Conservation (phyloP, 1,140 invertebrate genomes). For the Yoshiicerus persimilis region DNA sequence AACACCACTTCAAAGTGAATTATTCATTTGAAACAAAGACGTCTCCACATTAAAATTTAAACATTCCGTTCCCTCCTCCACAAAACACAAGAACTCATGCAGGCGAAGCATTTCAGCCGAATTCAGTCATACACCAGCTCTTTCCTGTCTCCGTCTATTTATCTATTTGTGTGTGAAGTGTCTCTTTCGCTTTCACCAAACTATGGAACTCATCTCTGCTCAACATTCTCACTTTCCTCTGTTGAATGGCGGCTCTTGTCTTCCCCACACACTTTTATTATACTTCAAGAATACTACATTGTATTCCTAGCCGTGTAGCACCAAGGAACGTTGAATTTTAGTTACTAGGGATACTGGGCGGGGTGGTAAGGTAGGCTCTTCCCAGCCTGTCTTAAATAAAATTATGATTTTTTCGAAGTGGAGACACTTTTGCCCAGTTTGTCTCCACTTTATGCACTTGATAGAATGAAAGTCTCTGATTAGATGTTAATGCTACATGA, state of each 20-base stretch:
- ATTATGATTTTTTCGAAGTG: too few species aligned
- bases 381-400: too few species aligned
- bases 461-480: too few species aligned
- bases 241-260: too few species aligned
- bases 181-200: not conserved
- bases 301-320: too few species aligned
- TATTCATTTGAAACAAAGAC: constrained; percentile 44
- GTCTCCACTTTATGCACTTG: too few species aligned
- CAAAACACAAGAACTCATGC: not conserved
- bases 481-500: too few species aligned
- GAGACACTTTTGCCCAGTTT: too few species aligned
- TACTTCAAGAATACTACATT: too few species aligned
- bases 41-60: constrained; percentile 36
- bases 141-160: not conserved
- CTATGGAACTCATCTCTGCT: not conserved
- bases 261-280: not conserved
- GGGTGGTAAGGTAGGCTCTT: too few species aligned
- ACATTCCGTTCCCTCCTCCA: not conserved
- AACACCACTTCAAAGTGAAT: constrained; percentile 45
- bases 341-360: too few species aligned
- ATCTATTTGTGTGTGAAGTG: not conserved
- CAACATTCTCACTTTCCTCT: not conserved
- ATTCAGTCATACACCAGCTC: not conserved
- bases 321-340: too few species aligned
- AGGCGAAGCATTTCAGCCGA: not conserved